phyloP scores from a whole-genome alignment of 2,113 vertebrate genomes.

The Dascyllus trimaculatus region DNA sequence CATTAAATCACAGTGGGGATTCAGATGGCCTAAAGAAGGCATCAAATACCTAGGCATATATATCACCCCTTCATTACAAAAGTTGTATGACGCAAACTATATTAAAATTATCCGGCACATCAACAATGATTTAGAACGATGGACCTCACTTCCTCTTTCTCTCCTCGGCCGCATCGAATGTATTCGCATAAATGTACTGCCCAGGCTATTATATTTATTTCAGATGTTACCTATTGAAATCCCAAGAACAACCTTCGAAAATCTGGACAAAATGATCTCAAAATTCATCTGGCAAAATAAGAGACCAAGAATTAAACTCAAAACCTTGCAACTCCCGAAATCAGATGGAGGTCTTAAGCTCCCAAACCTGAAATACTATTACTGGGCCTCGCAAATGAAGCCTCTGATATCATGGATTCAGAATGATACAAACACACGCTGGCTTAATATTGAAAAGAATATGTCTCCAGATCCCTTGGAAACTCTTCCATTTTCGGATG shows the following conservation, averaged over 20 bases:
- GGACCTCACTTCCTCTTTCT: not conserved
- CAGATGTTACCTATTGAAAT: constrained; percentile 1
- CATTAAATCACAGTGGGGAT: too few relatives aligned
- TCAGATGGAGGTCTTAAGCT: not conserved
- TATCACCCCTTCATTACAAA: too few relatives aligned
- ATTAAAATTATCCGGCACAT: too few relatives aligned
- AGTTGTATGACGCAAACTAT: too few relatives aligned
- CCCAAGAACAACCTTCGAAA: not conserved
- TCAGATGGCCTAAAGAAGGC: too few relatives aligned
- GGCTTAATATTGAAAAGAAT: not conserved
- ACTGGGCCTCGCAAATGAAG: constrained; percentile 13
- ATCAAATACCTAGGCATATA: too few relatives aligned
- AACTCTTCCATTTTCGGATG: not conserved
- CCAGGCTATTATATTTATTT: not conserved
- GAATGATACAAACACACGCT: too few relatives aligned
- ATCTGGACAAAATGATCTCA: constrained; percentile 13
- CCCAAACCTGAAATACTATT: constrained; percentile 15
- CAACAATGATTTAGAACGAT: constrained; percentile 19
- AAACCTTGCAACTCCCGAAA: constrained; percentile 6
- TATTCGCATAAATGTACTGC: not conserved
- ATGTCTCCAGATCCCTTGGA: not conserved
- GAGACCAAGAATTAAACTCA: constrained; percentile 18
- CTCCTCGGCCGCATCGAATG: constrained; percentile 16
- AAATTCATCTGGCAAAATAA: constrained; percentile 23
- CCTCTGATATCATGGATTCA: not conserved